A percentile compares a stretch with the other conserved stretches of the same genome.
phyloP scores from a whole-genome alignment of 2,113 vertebrate genomes.

The Scartelaos histophorus region DNA sequence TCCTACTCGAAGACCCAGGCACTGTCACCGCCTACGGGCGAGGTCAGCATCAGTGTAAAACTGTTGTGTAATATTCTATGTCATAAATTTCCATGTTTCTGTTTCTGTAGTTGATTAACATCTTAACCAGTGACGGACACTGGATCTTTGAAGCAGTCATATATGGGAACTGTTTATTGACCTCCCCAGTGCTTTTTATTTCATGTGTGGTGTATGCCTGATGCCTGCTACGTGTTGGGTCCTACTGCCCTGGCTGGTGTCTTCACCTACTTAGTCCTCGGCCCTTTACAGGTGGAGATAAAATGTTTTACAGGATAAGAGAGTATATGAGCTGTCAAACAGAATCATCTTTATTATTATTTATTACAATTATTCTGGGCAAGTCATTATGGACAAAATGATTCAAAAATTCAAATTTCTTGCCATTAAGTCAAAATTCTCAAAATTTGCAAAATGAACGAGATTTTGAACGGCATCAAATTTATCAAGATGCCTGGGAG shows the following conservation, averaged over 20 bases:
- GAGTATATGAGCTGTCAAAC: not conserved
- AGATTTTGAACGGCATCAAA: slow-evolving; percentile 83
- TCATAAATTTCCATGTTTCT: slow-evolving; percentile 13
- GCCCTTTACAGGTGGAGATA: slow-evolving; percentile 77
- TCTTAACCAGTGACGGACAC: slow-evolving; percentile 79
- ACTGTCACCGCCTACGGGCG: slow-evolving; percentile 79
- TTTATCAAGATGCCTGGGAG: slow-evolving; percentile 86
- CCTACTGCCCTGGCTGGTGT: slow-evolving; percentile 78
- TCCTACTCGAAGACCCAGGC: too few species aligned
- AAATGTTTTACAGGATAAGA: not conserved
- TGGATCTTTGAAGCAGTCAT: slow-evolving; percentile 79
- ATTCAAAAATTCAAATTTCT: slow-evolving; percentile 70
- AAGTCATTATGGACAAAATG: slow-evolving; percentile 75
- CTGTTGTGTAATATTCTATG: not conserved
- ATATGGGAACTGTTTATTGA: slow-evolving; percentile 70
- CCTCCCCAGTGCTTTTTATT: slow-evolving; percentile 68
- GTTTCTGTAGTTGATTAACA: slow-evolving; percentile 75
- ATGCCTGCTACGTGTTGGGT: slow-evolving; percentile 77
- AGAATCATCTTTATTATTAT: not conserved
- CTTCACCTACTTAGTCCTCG: slow-evolving; percentile 67
- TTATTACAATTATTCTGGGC: slow-evolving; percentile 25
- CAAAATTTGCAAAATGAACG: slow-evolving; percentile 81
- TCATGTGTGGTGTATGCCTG: slow-evolving; percentile 72
- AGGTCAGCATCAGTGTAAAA: slow-evolving; percentile 67
- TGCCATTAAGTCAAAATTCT: slow-evolving; percentile 68